Base-by-base conservation (phyloP, 2,113 vertebrate species). In the Mobula birostris region DNA sequence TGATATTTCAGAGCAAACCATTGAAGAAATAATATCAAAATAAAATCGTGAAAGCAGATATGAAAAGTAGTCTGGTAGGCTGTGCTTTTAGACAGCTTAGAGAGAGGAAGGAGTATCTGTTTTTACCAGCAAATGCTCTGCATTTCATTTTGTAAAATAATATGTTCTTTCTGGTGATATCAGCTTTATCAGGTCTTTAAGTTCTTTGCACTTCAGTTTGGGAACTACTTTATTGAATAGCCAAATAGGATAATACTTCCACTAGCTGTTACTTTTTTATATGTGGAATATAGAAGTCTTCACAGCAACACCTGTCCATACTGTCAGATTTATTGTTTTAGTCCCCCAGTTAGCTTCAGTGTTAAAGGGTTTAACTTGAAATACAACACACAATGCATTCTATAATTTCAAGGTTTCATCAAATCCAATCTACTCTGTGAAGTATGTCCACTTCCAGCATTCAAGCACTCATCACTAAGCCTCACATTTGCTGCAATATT, bases 1-100 rank as follows among this genome's bases (percentile, higher is more conserved):
- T 97, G 97, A 96, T 98, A 97, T 99, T 99, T 98, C 98, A 98
- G 98, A 98, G 98, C 97, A 97, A 96, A 94, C 94, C 94, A 70
- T 36, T 91, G 94, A 94, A 95, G 94, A 94, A 94, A 95, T 94
- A 94, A 93, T 74, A 68, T 93, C 36, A 72, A 93, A 93, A 56
- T 93, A 93, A 72, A 93, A 93, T 93, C 12, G 66, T 17, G 72
- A 74, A 66, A 93, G 24, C 91, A 93, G 40, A 74, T 74, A 93
- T 12, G 21, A 72, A 48, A 24, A 70, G 9, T 21, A 9, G 61
- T 14, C 12, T n/a, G 63, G 58, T 24, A 88, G 27, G 85, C 17
- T 74, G 19, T 74, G 91, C 70, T 76, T 74, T 93, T 76, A 74
- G 48, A 27, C 12, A 56, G 68, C 72, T 93, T 74, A 56, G 61